phyloP scores from a whole-genome alignment of 2,888 invertebrate species.

The Elegia similella region DNA sequence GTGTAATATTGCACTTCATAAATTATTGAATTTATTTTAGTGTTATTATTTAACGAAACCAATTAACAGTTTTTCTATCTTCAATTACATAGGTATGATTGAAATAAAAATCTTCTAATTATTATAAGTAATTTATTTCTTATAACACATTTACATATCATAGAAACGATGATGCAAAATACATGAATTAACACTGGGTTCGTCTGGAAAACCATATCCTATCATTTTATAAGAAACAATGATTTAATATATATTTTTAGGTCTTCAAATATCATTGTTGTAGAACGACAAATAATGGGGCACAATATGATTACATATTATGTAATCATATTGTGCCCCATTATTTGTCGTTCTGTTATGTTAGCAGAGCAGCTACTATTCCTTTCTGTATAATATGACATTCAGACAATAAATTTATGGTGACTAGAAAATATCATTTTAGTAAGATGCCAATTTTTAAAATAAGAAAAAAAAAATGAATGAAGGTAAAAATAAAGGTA shows the following conservation, averaged over 20 bases:
- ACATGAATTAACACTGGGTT: slow-evolving; percentile 54
- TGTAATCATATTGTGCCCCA: too few relatives aligned
- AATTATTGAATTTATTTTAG: slow-evolving; percentile 67
- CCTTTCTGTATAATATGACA: neutral
- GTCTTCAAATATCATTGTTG: slow-evolving; percentile 1
- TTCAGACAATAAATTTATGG: neutral
- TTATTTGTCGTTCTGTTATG: too few relatives aligned
- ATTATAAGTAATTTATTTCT: slow-evolving; percentile 42
- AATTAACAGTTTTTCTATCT: neutral
- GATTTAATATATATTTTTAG: slow-evolving; percentile 20
- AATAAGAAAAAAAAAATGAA: neutral
- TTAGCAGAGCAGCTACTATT: neutral
- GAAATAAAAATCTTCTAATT: slow-evolving; percentile 18
- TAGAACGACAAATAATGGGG: neutral
- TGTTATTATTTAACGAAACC: slow-evolving; percentile 35
- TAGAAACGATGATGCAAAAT: slow-evolving; percentile 42
- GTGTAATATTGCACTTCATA: slow-evolving; percentile 75
- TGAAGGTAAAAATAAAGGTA: neutral
- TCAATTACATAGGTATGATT: neutral
- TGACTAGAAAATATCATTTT: neutral
- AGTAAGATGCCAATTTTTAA: neutral
- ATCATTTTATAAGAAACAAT: slow-evolving; percentile 30
- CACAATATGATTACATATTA: neutral
- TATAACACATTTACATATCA: slow-evolving; percentile 56
- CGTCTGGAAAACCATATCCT: slow-evolving; percentile 12